A percentile compares a stretch with the other conserved stretches of the same genome.
These are phyloP conservation scores for Melanotaenia maccullochi DNA, from an alignment of 2,797 vertebrate species.

Conservation along the genomic window DNA sequence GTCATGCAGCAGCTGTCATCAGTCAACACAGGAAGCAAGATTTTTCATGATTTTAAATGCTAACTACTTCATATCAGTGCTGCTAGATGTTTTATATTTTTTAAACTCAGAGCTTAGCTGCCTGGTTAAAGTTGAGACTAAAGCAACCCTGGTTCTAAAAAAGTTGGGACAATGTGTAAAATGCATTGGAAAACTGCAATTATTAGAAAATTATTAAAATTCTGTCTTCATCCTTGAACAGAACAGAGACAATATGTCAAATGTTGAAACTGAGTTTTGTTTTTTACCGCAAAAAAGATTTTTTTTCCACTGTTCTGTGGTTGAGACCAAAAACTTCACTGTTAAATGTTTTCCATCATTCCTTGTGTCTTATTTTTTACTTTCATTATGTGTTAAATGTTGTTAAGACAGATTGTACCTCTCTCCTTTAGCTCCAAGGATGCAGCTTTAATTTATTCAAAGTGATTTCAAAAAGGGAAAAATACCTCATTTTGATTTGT, in stretches of 20 bases:
- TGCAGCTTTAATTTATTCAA: not conserved
- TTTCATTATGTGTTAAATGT: not conserved
- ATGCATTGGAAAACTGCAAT: too few relatives aligned
- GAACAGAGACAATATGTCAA: not conserved
- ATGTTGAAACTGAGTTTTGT: too few relatives aligned
- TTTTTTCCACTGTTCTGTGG: too few relatives aligned
- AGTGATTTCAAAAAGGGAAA: too few relatives aligned
- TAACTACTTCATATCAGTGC: constrained; percentile 7
- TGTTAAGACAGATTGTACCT: not conserved
- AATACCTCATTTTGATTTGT: too few relatives aligned
- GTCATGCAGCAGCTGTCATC: too few relatives aligned
- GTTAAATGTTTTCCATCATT: not conserved
- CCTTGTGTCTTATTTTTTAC: not conserved
- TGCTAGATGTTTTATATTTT: not conserved
- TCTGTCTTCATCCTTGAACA: not conserved
- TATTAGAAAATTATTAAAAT: too few relatives aligned
- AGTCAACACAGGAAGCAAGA: not conserved
- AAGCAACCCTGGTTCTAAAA: not conserved
- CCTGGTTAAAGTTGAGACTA: constrained; percentile 6
- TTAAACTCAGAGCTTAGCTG: not conserved
- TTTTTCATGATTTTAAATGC: constrained; percentile 6
- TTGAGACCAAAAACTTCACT: not conserved
- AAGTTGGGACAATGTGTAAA: too few relatives aligned
- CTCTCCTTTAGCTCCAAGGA: not conserved
- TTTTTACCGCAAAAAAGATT: too few relatives aligned